A percentile compares a stretch with the other conserved stretches of the same genome.
phyloP scores from a whole-genome alignment of 2,888 invertebrate species.

The Thyatira batis region DNA sequence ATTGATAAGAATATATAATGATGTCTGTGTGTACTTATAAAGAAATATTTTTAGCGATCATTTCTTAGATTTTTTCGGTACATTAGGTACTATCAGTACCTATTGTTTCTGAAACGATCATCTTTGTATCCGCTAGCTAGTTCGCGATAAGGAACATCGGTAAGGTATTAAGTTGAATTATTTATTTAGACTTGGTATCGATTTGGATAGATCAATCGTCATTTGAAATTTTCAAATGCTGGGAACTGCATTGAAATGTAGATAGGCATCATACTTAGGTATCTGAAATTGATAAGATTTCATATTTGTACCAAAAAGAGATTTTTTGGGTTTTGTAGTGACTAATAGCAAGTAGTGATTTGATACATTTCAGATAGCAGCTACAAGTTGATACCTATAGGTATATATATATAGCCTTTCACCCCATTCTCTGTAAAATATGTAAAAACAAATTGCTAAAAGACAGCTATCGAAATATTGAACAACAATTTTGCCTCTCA shows the following conservation, averaged over 20 bases:
- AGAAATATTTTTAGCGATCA: neutral
- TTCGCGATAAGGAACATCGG: conserved; percentile 30
- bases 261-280: too few relatives aligned
- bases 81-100: neutral
- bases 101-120: neutral
- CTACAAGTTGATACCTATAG: too few relatives aligned
- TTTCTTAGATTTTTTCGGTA: neutral
- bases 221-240: conserved; percentile 14
- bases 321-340: too few relatives aligned
- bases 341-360: too few relatives aligned
- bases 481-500: neutral
- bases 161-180: conserved; percentile 24
- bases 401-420: too few relatives aligned
- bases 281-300: too few relatives aligned
- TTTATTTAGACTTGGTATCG: conserved; percentile 17
- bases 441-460: neutral
- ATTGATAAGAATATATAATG: neutral
- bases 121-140: neutral
- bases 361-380: too few relatives aligned
- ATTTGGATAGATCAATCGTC: too few relatives aligned
- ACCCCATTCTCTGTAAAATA: neutral
- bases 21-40: neutral
- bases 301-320: too few relatives aligned
- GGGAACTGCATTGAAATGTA: neutral
- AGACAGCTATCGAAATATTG: neutral